A percentile compares a stretch with the other conserved stretches of the same genome.
Evolutionary conservation across 2,797 vertebrate genomes (phyloP).

Genomic region (Neopelma chrysocephalum): DNA sequence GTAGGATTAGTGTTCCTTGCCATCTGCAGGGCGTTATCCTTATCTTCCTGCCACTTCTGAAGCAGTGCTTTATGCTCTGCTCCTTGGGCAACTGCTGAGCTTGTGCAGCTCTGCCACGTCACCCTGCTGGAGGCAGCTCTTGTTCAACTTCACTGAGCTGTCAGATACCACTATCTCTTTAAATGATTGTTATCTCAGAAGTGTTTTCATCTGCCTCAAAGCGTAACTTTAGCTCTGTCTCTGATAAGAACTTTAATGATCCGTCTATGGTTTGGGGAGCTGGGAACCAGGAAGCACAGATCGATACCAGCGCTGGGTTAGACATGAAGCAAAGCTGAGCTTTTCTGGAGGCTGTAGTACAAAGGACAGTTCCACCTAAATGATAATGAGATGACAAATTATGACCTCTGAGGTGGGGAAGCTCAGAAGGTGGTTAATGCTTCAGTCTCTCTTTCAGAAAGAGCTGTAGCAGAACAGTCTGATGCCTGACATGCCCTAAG

Average conservation of each 20-base stretch:
- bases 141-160: neutral
- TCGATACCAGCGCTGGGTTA: fast-evolving
- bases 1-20: neutral
- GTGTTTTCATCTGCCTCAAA: neutral
- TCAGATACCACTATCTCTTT: neutral
- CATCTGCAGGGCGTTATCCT: neutral
- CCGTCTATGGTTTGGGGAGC: fast-evolving
- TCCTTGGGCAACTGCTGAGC: neutral
- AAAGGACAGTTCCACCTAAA: neutral
- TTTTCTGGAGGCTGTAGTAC: neutral
- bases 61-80: neutral
- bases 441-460: neutral
- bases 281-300: neutral
- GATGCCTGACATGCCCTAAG: neutral
- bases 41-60: neutral
- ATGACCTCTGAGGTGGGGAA: neutral
- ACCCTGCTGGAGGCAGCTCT: slow-evolving; percentile 8
- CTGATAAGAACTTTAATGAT: neutral
- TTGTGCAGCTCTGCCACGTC: neutral
- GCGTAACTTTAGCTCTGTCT: neutral
- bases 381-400: neutral
- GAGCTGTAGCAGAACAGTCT: neutral
- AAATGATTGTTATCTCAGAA: neutral
- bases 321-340: neutral
- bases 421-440: neutral